Percentiles rank a stretch among this genome's conserved stretches.
Evolutionary conservation across 2,797 vertebrate species (phyloP).

Genomic region (Eremophila alpestris): DNA sequence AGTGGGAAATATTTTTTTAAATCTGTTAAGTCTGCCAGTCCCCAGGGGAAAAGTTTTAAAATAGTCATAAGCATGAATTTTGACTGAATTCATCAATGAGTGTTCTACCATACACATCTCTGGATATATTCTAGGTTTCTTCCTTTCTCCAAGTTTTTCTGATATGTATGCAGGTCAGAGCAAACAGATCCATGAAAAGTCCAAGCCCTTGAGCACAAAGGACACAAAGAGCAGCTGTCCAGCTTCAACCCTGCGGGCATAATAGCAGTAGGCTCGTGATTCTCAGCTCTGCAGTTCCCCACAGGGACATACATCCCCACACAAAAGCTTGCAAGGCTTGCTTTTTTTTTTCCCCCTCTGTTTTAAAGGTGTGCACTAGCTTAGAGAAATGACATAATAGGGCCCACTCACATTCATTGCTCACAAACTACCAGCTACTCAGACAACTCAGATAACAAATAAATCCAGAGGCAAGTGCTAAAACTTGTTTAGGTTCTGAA

Average conservation of each 20-base stretch:
- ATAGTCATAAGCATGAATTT: background rate
- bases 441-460: background rate
- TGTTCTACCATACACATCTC: background rate
- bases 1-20: background rate
- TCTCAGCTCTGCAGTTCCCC: background rate
- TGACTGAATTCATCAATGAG: background rate
- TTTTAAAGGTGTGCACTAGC: background rate
- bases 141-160: background rate
- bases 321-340: background rate
- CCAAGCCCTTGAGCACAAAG: conserved; percentile 22
- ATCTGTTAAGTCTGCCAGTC: background rate
- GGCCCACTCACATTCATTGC: background rate
- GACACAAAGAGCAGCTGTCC: conserved; percentile 40
- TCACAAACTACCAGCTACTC: background rate
- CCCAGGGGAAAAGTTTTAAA: background rate
- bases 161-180: conserved; percentile 5
- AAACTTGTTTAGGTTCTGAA: background rate
- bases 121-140: background rate
- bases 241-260: background rate
- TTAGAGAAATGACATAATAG: background rate
- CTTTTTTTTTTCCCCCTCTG: background rate
- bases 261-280: conserved; percentile 11
- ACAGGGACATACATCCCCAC: background rate
- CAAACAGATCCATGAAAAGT: conserved; percentile 16
- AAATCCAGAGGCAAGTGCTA: background rate